phyloP scores from a whole-genome alignment of 2,113 vertebrate genomes.

The Gobio gobio region DNA sequence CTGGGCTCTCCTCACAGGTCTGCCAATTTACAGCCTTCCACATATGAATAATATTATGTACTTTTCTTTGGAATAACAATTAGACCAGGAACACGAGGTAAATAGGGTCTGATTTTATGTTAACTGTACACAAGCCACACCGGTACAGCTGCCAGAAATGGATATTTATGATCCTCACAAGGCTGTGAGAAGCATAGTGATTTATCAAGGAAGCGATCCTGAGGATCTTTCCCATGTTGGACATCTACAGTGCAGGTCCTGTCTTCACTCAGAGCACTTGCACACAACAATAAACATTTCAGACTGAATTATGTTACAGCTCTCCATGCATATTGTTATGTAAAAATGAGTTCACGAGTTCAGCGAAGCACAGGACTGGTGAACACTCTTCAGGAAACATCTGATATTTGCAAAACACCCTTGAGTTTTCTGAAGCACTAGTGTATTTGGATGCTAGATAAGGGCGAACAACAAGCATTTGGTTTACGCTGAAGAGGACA shows the following conservation, averaged over 20 bases:
- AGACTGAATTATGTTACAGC: background rate
- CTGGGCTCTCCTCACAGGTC: constrained; percentile 85
- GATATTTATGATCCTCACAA: constrained; percentile 25
- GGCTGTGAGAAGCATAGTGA: constrained; percentile 15
- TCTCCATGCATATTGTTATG: constrained; percentile 3
- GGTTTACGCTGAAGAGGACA: constrained; percentile 5
- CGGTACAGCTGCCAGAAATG: background rate
- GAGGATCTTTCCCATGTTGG: constrained; percentile 16
- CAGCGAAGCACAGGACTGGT: background rate
- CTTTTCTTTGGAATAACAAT: background rate
- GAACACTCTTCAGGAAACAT: background rate
- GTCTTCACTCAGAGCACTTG: constrained; percentile 13
- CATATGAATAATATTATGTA: background rate
- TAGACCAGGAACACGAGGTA: background rate
- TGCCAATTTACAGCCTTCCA: constrained; percentile 25
- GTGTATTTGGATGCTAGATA: background rate
- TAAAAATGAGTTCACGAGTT: background rate
- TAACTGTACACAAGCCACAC: background rate
- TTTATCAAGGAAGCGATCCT: background rate
- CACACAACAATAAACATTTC: constrained; percentile 25
- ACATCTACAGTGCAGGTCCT: constrained; percentile 14
- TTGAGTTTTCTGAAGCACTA: background rate
- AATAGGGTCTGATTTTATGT: background rate
- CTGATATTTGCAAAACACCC: background rate
- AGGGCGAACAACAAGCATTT: background rate